Evolutionary conservation across 2,888 invertebrate species (phyloP).

Genomic region (Tinea semifulvella): DNA sequence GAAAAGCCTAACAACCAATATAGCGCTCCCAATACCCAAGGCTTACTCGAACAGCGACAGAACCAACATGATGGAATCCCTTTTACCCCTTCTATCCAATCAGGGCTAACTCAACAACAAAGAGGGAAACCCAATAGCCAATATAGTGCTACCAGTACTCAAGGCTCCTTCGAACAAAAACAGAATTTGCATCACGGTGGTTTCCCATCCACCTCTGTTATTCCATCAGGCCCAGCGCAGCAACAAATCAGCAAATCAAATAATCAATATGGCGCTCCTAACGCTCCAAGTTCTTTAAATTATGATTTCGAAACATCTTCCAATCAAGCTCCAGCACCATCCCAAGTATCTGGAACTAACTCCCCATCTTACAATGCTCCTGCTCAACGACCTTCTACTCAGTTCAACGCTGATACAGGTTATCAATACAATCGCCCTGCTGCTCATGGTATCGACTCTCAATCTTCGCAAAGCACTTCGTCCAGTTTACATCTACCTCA

Average conservation of each 20-base stretch:
- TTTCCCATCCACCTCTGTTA: no score
- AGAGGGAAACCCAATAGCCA: no score
- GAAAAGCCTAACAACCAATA: not conserved
- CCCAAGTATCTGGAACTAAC: not conserved
- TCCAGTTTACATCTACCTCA: not conserved
- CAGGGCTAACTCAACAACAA: no score
- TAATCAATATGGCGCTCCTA: constrained; percentile 9
- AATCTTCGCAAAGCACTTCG: not conserved
- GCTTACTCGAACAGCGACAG: no score
- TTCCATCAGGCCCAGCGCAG: no score
- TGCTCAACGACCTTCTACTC: constrained; percentile 3
- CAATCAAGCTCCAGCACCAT: not conserved
- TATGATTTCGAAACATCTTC: no score
- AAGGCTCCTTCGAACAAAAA: no score
- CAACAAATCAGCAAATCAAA: not conserved
- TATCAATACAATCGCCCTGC: constrained; percentile 20
- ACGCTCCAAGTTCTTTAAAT: constrained; percentile 1
- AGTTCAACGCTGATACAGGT: constrained; percentile 14
- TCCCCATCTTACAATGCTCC: not conserved
- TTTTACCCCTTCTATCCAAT: no score
- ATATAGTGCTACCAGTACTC: not conserved
- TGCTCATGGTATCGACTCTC: constrained; percentile 16
- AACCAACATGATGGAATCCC: no score
- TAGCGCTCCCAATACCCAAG: not conserved
- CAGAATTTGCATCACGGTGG: no score